A percentile compares a stretch with the other conserved stretches of the same genome.
These are phyloP conservation scores for Pseudochirops corinnae DNA, from an alignment of 2,797 vertebrate genomes.

Conservation along the genomic window DNA sequence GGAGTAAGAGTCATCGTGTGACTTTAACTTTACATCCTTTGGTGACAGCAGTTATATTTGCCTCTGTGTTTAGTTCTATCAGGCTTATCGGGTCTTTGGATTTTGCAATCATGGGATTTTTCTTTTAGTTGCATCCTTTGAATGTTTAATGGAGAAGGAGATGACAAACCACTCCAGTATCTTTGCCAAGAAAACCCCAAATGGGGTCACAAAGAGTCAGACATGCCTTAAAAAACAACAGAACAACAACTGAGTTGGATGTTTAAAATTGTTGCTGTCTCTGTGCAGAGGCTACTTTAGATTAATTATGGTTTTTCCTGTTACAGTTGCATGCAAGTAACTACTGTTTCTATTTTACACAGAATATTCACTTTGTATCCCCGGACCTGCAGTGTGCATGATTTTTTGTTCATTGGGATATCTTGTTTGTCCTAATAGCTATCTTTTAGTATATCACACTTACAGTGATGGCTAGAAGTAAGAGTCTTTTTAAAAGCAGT, in stretches of 20 bases:
- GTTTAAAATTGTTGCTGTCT: neutral
- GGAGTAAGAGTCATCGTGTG: neutral
- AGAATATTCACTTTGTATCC: neutral
- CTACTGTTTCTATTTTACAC: neutral
- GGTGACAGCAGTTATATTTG: conserved; percentile 16
- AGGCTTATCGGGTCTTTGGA: neutral
- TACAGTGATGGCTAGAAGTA: conserved; percentile 34
- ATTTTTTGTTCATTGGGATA: conserved; percentile 28
- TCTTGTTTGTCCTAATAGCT: conserved; percentile 13
- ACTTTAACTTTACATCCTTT: conserved; percentile 11
- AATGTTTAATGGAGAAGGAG: neutral
- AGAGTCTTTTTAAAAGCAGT: conserved; percentile 62
- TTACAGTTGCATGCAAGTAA: neutral
- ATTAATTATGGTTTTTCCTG: conserved; percentile 35
- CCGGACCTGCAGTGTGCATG: neutral
- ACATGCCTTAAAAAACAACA: neutral
- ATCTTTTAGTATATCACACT: conserved; percentile 12
- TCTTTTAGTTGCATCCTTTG: neutral
- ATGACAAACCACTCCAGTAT: neutral
- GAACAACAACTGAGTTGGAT: neutral
- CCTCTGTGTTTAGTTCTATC: neutral
- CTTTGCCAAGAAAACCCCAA: neutral
- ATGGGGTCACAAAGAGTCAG: neutral
- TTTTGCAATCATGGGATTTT: neutral
- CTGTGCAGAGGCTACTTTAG: conserved; percentile 11